These are phyloP conservation scores for Alces alces DNA, from an alignment of 2,113 vertebrate genomes.

Conservation along the genomic window DNA sequence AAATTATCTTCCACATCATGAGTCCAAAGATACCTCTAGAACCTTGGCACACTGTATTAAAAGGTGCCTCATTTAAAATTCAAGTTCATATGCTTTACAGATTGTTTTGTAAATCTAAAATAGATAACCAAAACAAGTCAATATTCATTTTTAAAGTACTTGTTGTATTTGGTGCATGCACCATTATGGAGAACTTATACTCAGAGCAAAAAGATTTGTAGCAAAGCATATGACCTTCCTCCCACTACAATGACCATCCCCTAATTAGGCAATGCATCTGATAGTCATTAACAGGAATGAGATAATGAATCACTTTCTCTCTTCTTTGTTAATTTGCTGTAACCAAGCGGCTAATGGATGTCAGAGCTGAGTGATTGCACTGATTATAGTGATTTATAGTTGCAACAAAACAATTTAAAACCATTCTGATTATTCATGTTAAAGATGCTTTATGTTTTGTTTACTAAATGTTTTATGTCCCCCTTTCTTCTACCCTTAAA, in stretches of 20 bases:
- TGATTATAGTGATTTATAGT: conserved; percentile 95
- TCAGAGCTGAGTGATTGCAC: conserved; percentile 94
- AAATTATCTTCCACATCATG: conserved; percentile 14
- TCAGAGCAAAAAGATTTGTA: conserved; percentile 83
- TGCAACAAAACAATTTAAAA: conserved; percentile 93
- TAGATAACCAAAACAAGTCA: conserved; percentile 69
- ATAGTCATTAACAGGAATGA: conserved; percentile 96
- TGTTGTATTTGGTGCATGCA: conserved; percentile 70
- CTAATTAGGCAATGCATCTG: conserved; percentile 96
- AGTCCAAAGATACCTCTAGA: background rate
- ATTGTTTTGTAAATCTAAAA: conserved; percentile 48
- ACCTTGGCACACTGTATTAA: background rate
- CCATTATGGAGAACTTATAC: conserved; percentile 76
- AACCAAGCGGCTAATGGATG: conserved; percentile 96
- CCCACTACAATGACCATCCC: conserved; percentile 87
- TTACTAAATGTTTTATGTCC: conserved; percentile 85
- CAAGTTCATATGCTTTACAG: conserved; percentile 1
- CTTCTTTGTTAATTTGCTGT: conserved; percentile 96
- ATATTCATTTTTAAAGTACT: conserved; percentile 69
- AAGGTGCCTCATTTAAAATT: conserved; percentile 35
- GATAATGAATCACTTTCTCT: conserved; percentile 95
- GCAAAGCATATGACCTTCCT: conserved; percentile 90
- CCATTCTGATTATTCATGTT: conserved; percentile 90
- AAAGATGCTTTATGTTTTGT: conserved; percentile 89
- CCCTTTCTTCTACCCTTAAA: conserved; percentile 56